These are phyloP conservation scores for Parasteatoda lunata DNA, from an alignment of 2,888 invertebrate species.

Conservation along the genomic window DNA sequence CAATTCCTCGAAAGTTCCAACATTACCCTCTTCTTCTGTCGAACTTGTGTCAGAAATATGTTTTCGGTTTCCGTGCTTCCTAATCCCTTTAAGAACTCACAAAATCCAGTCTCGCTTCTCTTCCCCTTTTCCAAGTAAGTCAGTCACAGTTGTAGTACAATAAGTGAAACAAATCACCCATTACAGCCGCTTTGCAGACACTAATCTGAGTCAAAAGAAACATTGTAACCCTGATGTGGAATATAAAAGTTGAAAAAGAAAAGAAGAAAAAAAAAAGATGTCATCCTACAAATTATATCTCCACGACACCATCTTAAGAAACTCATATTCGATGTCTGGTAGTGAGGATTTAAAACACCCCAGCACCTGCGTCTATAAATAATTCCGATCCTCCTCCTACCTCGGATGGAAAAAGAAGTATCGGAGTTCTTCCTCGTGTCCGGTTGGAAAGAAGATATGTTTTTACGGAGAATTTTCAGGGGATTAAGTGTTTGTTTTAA, in stretches of 20 bases:
- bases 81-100: not conserved
- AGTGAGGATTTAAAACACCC: constrained; percentile 31
- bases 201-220: constrained; percentile 10
- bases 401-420: not conserved
- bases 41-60: not conserved
- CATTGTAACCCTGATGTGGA: not conserved
- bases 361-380: constrained; percentile 59
- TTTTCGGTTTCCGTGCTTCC: not conserved
- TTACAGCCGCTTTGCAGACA: constrained; percentile 12
- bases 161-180: constrained; percentile 21
- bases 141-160: not conserved
- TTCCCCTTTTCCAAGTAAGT: not conserved
- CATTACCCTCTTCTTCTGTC: not conserved
- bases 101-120: not conserved
- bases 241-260: not conserved
- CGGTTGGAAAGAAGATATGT: not conserved
- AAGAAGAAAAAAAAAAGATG: not conserved
- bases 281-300: constrained; percentile 9
- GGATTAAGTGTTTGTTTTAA: constrained; percentile 56
- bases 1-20: not conserved
- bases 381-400: constrained; percentile 2
- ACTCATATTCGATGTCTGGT: constrained; percentile 8
- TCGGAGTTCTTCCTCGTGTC: not conserved
- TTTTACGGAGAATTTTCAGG: not conserved
- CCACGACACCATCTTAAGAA: not conserved